Conservation (phyloP, 1,140 invertebrate genomes). For the Brachionus angularis region DNA sequence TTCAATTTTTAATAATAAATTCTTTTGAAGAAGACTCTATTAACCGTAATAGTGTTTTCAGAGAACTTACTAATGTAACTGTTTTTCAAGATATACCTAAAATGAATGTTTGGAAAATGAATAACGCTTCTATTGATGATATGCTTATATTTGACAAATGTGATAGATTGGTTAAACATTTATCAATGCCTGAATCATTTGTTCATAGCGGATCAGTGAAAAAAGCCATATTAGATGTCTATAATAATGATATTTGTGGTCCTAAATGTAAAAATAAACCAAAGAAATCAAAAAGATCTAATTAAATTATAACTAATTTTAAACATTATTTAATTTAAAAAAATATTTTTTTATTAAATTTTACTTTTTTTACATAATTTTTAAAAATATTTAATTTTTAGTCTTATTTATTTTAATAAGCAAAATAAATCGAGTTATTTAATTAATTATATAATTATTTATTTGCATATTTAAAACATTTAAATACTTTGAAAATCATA, state of each 20-base stretch:
- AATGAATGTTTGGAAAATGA: neutral
- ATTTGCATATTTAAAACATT: too few species aligned
- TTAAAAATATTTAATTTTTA: too few species aligned
- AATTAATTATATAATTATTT: too few species aligned
- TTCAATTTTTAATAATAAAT: neutral
- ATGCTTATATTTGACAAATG: slow-evolving; percentile 1
- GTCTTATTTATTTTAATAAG: too few species aligned
- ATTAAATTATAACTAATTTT: too few species aligned
- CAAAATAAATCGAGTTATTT: too few species aligned
- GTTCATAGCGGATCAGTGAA: neutral
- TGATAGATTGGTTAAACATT: neutral
- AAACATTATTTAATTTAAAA: too few species aligned
- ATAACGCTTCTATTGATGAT: neutral
- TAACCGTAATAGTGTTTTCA: neutral
- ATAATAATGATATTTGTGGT: neutral
- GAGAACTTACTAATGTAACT: neutral
- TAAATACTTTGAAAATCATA: too few species aligned
- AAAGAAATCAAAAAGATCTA: too few species aligned
- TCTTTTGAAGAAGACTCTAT: neutral
- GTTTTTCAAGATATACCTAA: neutral
- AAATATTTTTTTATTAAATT: too few species aligned
- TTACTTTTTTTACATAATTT: too few species aligned
- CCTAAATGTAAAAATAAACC: too few species aligned
- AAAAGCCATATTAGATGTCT: neutral
- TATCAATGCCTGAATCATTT: neutral